Conservation (phyloP, 2,888 invertebrate species). For the Stenotaenia linearis region DNA sequence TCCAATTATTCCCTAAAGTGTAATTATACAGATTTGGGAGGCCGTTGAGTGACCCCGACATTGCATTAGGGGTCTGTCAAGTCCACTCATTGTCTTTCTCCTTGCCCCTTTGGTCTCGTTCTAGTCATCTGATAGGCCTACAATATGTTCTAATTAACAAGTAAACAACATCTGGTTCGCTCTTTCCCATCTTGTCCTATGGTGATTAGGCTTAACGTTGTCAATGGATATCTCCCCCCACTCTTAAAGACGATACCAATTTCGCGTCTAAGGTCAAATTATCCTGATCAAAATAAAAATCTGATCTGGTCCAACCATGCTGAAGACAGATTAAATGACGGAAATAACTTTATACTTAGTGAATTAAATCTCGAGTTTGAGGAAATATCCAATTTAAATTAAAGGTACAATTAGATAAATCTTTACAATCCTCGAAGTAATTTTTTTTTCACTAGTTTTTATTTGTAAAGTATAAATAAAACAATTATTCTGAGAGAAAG, state of each 20-base stretch:
- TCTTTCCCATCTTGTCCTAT: not conserved
- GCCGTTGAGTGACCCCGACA: slow-evolving; percentile 17
- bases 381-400: no score
- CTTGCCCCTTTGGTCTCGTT: slow-evolving; percentile 22
- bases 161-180: slow-evolving; percentile 1
- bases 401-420: no score
- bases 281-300: not conserved
- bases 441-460: no score
- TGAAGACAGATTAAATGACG: not conserved
- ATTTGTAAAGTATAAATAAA: no score
- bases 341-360: not conserved
- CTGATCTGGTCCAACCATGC: not conserved
- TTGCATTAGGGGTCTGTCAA: slow-evolving; percentile 26
- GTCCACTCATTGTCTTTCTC: slow-evolving; percentile 26
- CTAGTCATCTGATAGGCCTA: slow-evolving; percentile 24
- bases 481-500: no score
- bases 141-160: slow-evolving; percentile 26
- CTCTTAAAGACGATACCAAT: not conserved
- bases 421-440: no score
- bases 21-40: slow-evolving; percentile 24
- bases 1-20: slow-evolving; percentile 26
- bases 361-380: not conserved
- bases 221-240: not conserved
- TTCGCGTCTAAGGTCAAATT: not conserved
- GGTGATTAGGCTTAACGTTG: slow-evolving; percentile 24